Evolutionary conservation across 2,113 vertebrate genomes (phyloP).

Genomic region (Pollimyrus isidori): DNA sequence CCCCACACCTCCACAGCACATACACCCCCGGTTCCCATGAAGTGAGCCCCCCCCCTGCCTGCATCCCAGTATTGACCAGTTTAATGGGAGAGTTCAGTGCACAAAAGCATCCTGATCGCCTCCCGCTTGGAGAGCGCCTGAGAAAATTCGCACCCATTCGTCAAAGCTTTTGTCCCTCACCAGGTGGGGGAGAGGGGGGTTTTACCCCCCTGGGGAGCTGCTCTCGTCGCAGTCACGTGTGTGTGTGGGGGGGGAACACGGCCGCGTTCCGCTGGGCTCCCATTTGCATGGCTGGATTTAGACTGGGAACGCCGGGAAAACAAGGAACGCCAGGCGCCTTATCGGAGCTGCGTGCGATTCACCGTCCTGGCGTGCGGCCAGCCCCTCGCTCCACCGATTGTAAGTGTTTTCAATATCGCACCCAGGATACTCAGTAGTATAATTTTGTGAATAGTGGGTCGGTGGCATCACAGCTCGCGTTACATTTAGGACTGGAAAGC

Average conservation of each 20-base stretch:
- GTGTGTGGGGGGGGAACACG: not conserved
- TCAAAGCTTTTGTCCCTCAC: constrained; percentile 36
- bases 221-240: not conserved
- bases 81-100: constrained; percentile 35
- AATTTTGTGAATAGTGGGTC: not conserved
- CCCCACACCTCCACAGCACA: not conserved
- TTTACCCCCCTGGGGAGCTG: constrained; percentile 28
- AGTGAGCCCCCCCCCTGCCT: constrained; percentile 33
- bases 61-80: constrained; percentile 42
- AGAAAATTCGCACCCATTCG: constrained; percentile 48
- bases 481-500: not conserved
- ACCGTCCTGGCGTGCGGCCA: not conserved
- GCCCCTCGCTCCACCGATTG: not conserved
- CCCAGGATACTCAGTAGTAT: not conserved
- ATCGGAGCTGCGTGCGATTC: not conserved
- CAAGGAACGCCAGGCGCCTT: not conserved
- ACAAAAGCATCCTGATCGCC: constrained; percentile 36
- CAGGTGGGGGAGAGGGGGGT: constrained; percentile 23
- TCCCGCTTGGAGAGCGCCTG: constrained; percentile 37
- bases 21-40: constrained; percentile 37
- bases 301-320: not conserved
- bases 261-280: not conserved
- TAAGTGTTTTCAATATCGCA: not conserved
- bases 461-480: not conserved
- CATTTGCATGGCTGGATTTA: constrained; percentile 10